Evolutionary conservation across 64 coral and sea anemone species (phyloP), one percentile per base, ranked within the genome.

Genomic region (Stichodactyla mertensii): DNA sequence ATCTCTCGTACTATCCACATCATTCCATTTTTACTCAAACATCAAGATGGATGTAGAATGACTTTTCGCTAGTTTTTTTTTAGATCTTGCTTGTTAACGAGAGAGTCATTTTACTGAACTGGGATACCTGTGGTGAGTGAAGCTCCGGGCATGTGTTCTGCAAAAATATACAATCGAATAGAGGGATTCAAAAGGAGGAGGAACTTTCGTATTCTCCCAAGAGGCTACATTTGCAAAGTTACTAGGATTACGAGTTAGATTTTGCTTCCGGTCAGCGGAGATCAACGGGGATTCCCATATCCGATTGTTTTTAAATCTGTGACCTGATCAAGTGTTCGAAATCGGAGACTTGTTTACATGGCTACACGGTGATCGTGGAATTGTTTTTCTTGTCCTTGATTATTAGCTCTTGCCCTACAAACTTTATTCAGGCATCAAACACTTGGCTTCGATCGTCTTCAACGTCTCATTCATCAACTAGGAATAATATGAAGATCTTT

Each of bases 201-300:
- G 62, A 6, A n/a, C 24, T 74, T 10, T 74, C 10, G 1, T 31
- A 0, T 31, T 9, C 24, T 74, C 19, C 19, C 26, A 10, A 36
- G n/a, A 7, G 20, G 7, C 55, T 14, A 58, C 22, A 14, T 60
- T 55, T 13, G 15, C 18, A 7, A 19, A 20, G 20, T 59, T 57
- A 61, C 59, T 16, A 5, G 18, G 20, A n/a, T 10, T 6, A 27
- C n/a, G 1, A 74, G 69, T 4, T 74, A 74, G 22, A 74, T 74
- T 74, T 74, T 74, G 10, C 12, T 74, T 74, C 69, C 69, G 69
- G 69, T 74, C 69, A 74, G 69, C 69, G 69, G 69, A 74, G 22
- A 74, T 27, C n/a, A 74, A 74, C 69, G 69, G 69, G 69, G 69
- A 74, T 74, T 74, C 69, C 69, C 69, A 74, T 74, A 74, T 74